A percentile compares a stretch with the other conserved stretches of the same genome.
Evolutionary conservation across 2,797 vertebrate species (phyloP).

Genomic region (Mormyrus hasselquistii): DNA sequence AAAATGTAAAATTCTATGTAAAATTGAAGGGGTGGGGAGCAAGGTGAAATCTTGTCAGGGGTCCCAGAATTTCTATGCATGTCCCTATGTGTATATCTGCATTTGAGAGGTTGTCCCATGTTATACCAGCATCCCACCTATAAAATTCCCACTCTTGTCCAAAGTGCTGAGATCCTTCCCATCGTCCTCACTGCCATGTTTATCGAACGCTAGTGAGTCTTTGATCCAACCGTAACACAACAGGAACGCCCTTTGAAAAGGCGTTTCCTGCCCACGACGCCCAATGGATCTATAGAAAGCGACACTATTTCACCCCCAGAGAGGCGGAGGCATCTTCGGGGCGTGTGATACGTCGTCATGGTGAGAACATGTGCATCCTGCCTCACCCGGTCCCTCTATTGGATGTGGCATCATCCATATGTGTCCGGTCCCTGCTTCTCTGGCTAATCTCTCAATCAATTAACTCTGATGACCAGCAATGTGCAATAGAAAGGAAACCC

Average conservation of each 20-base stretch:
- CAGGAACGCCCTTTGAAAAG: neutral
- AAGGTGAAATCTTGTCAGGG: neutral
- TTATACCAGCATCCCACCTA: neutral
- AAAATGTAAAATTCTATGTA: neutral
- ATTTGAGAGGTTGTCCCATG: neutral
- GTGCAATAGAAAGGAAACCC: neutral
- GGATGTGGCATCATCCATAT: neutral
- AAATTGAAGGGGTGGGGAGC: neutral
- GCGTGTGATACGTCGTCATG: neutral
- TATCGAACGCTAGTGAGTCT: neutral
- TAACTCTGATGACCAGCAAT: slow-evolving; percentile 1
- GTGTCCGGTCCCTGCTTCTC: neutral
- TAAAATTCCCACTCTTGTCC: neutral
- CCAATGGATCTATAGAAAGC: neutral
- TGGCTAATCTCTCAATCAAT: slow-evolving; percentile 4
- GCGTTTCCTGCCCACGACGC: neutral
- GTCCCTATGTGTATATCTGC: neutral
- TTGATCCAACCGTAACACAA: neutral
- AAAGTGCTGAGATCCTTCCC: neutral
- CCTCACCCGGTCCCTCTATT: neutral
- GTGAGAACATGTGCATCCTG: neutral
- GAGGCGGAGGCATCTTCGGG: neutral
- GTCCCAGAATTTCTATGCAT: neutral
- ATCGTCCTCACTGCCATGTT: neutral
- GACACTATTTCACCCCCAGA: neutral